These are phyloP conservation scores for Autographa gamma DNA, from an alignment of 2,888 invertebrate genomes.

Conservation along the genomic window DNA sequence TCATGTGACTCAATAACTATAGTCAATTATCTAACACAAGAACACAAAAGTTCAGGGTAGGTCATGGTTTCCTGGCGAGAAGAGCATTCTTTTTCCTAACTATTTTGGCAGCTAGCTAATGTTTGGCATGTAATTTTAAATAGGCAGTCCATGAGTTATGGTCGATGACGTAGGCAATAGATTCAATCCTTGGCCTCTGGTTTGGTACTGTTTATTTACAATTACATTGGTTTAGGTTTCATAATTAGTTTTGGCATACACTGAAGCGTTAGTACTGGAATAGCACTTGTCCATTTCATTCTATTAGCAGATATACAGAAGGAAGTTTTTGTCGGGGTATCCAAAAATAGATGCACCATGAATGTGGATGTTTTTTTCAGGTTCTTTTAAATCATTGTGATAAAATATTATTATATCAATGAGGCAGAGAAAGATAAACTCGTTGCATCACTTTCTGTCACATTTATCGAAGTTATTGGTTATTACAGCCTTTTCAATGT, in stretches of 20 bases:
- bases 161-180: constrained; percentile 41
- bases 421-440: no score
- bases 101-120: constrained; percentile 46
- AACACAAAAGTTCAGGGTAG: neutral
- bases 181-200: constrained; percentile 32
- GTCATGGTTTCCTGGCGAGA: neutral
- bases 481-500: no score
- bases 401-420: no score
- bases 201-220: constrained; percentile 27
- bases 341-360: no score
- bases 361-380: no score
- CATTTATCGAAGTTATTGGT: no score
- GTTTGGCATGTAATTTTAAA: constrained; percentile 40
- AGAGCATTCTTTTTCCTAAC: neutral
- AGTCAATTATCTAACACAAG: no score
- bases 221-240: neutral
- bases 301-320: no score
- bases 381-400: no score
- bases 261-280: neutral
- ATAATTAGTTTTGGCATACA: neutral
- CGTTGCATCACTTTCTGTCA: no score
- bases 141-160: constrained; percentile 39
- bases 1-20: neutral
- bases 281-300: neutral
- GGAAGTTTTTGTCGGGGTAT: no score